Base-by-base conservation (phyloP, 2,888 invertebrate genomes). In the Ypsolopha scabrella region DNA sequence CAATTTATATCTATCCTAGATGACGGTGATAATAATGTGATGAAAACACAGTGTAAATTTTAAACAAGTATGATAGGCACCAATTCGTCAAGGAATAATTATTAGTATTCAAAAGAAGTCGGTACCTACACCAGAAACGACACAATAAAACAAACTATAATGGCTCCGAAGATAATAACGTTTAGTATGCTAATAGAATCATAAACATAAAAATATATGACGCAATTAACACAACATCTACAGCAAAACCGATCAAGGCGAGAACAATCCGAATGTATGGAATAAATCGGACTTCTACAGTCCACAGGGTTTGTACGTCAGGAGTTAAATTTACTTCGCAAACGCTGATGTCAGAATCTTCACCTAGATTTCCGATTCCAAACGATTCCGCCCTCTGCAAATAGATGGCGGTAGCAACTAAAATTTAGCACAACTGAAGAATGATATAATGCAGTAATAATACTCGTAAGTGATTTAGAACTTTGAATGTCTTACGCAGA, bases 261-360 rank as follows among this genome's bases (percentile, higher is more conserved):
- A 66, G 67, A 72, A 75, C 71, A 76, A 75, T 72, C 59, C 60
- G 57, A 65, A 65, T 68, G 68, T 71, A 72, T 70, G 69, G 64
- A 75, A 70, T 68, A 67, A 58, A 56, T 58, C 61, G 55, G 58
- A 61, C 52, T 60, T 61, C 57, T 58, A 58, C 58, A 55, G 55
- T 7, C 9, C 11, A 50, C 60, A 64, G 65, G 62, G 63, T 63
- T 65, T 60, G 58, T 75, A 81, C 85, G 82, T 83, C 81, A 80
- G 70, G 46, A 82, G 83, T 83, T 85, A 85, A 85, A 78, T 79
- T 82, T 85, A 85, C 80, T 76, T 65, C 62, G 67, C 66, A 60
- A 71, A 11, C 70, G 83, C 71, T 85, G 85, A 85, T 83, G 83
- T 85, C 80, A 83, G 82, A 81, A 69, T 76, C 72, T 79, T 81